A percentile compares a stretch with the other conserved stretches of the same genome.
Conservation (phyloP, 2,113 vertebrate genomes). For the Petroica traversi region DNA sequence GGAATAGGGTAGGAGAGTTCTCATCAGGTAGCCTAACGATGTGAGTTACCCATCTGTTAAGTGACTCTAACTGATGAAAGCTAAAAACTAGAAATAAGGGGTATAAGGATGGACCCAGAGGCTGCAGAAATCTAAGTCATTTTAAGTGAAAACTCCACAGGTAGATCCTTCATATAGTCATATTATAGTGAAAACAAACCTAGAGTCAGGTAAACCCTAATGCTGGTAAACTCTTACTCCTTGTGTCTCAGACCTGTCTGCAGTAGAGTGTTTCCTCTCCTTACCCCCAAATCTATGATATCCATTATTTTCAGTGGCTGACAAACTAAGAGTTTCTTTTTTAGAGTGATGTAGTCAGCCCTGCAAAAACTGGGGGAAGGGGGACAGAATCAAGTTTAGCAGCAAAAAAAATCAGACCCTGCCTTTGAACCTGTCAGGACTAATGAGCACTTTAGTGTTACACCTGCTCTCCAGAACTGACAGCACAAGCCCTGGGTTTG, state of each 20-base stretch:
- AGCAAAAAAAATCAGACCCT: conserved; percentile 5
- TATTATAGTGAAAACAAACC: background rate
- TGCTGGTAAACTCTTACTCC: background rate
- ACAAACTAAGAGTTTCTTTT: background rate
- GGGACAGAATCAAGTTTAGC: background rate
- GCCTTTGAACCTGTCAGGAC: background rate
- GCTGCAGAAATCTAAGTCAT: background rate
- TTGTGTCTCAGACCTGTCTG: background rate
- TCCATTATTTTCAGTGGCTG: background rate
- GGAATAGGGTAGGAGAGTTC: background rate
- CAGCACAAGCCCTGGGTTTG: conserved; percentile 39
- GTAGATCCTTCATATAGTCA: background rate
- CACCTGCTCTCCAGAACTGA: conserved; percentile 26
- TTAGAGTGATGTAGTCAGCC: background rate
- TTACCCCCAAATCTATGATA: background rate
- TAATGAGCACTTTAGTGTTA: background rate
- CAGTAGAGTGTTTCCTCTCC: background rate
- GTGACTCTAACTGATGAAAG: background rate
- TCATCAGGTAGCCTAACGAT: background rate
- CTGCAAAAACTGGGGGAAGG: background rate
- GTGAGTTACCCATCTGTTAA: background rate
- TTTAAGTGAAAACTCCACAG: background rate
- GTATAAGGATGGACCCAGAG: background rate
- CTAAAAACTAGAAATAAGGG: background rate
- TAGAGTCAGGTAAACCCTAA: background rate